These are phyloP conservation scores for Meiosimyza platycephala DNA, from an alignment of 2,888 invertebrate genomes.

Conservation along the genomic window DNA sequence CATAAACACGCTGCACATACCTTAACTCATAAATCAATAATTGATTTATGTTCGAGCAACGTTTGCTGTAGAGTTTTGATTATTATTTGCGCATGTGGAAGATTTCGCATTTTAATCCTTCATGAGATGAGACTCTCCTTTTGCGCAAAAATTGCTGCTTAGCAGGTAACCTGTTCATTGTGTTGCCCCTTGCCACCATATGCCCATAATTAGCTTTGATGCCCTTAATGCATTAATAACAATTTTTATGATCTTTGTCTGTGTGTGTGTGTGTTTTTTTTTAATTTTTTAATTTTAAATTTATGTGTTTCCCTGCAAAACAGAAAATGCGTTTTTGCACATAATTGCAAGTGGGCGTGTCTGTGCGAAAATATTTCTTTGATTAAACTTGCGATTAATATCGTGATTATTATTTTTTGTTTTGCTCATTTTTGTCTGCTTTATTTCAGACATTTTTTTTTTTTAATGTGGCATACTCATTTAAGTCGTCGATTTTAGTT, in stretches of 20 bases:
- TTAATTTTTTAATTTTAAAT: constrained; percentile 57
- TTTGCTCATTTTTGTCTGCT: background rate
- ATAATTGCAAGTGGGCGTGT: constrained; percentile 49
- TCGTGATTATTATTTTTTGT: constrained; percentile 44
- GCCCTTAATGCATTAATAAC: constrained; percentile 62
- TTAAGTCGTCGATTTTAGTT: background rate
- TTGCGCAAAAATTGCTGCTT: background rate
- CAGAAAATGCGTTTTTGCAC: constrained; percentile 22
- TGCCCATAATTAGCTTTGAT: constrained; percentile 57
- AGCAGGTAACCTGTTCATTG: background rate
- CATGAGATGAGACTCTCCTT: constrained; percentile 2
- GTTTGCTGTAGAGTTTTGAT: constrained; percentile 18
- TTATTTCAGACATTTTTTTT: constrained; percentile 1
- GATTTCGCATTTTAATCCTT: too few species aligned
- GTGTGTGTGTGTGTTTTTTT: constrained; percentile 34
- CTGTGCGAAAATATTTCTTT: constrained; percentile 46
- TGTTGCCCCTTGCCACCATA: background rate
- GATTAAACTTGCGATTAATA: constrained; percentile 49
- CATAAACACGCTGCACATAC: constrained; percentile 9
- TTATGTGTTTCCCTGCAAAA: constrained; percentile 57
- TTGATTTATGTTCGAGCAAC: constrained; percentile 49
- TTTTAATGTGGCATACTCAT: background rate
- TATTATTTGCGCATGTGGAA: constrained; percentile 15
- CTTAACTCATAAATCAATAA: constrained; percentile 50
- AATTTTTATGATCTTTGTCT: constrained; percentile 53